Percentiles rank a stretch among this genome's conserved stretches.
phyloP scores from a whole-genome alignment of 1,140 invertebrate genomes.

The Lepidurus arcticus region DNA sequence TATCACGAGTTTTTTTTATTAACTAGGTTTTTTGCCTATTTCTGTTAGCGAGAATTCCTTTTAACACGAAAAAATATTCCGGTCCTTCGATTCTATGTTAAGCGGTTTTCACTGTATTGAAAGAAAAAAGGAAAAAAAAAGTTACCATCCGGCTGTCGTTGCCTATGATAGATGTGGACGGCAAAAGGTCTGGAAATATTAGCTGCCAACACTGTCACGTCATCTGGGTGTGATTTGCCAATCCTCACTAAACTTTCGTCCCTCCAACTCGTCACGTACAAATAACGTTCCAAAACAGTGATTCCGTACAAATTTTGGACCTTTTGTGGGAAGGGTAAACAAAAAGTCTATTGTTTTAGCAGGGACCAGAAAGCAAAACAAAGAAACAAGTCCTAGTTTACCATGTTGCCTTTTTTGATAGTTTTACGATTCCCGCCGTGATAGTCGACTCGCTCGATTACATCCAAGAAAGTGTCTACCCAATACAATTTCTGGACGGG shows the following conservation, averaged over 20 bases:
- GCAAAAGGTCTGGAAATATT: constrained; percentile 55
- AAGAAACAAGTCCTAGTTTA: constrained; percentile 39
- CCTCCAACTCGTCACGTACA: constrained; percentile 62
- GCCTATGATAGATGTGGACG: constrained; percentile 64
- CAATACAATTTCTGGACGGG: constrained; percentile 68
- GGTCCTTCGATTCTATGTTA: no score
- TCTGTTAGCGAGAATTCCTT: no score
- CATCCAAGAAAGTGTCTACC: constrained; percentile 70
- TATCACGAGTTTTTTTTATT: no score
- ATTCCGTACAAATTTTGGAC: constrained; percentile 62
- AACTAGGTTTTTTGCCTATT: no score
- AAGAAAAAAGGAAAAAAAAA: constrained; percentile 30
- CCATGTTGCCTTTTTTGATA: constrained; percentile 54
- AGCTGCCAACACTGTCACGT: constrained; percentile 43
- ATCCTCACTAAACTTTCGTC: constrained; percentile 56
- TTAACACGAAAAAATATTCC: no score
- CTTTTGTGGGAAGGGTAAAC: constrained; percentile 43
- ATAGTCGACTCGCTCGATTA: constrained; percentile 64
- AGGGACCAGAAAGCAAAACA: constrained; percentile 33
- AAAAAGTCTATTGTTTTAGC: constrained; percentile 35
- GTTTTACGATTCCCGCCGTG: constrained; percentile 59
- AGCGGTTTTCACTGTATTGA: background rate
- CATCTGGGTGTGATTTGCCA: constrained; percentile 51
- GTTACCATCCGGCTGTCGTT: constrained; percentile 62
- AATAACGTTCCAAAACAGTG: constrained; percentile 60